Evolutionary conservation across 2,113 vertebrate genomes (phyloP).

Genomic region (Etheostoma spectabile): DNA sequence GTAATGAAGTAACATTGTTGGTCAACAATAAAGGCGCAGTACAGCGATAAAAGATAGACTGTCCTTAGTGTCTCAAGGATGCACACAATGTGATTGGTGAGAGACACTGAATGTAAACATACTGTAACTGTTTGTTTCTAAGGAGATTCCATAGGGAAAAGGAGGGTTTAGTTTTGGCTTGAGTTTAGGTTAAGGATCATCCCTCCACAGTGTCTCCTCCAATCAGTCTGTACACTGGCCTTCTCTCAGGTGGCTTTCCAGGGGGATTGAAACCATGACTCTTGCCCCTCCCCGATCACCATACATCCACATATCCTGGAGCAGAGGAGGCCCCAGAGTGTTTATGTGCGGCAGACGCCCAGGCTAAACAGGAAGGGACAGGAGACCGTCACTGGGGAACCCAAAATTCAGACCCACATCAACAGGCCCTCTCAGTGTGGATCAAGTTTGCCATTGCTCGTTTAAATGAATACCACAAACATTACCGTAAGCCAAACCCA

Average conservation of each 20-base stretch:
- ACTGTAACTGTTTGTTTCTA: constrained; percentile 25
- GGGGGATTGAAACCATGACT: constrained; percentile 79
- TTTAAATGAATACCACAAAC: constrained; percentile 49
- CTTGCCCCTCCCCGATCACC: constrained; percentile 33
- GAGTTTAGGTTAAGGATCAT: constrained; percentile 37
- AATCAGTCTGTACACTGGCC: constrained; percentile 24
- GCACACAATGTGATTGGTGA: not conserved
- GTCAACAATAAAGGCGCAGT: not conserved
- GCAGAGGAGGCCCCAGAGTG: constrained; percentile 83
- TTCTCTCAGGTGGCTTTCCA: constrained; percentile 54
- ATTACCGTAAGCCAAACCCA: constrained; percentile 43
- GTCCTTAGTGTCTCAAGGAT: not conserved
- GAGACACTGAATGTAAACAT: constrained; percentile 21
- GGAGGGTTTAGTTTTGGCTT: constrained; percentile 19
- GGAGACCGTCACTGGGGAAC: constrained; percentile 86
- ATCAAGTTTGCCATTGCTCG: constrained; percentile 45
- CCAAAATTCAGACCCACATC: constrained; percentile 46
- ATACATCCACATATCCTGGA: constrained; percentile 55
- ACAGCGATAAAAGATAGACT: not conserved
- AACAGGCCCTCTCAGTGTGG: constrained; percentile 20
- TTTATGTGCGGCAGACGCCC: constrained; percentile 93
- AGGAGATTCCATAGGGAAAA: constrained; percentile 16
- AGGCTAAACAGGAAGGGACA: constrained; percentile 98
- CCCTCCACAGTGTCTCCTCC: constrained; percentile 24
- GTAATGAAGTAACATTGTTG: not conserved